These are phyloP conservation scores for Pithys albifrons DNA, from an alignment of 2,113 vertebrate species.

Conservation along the genomic window DNA sequence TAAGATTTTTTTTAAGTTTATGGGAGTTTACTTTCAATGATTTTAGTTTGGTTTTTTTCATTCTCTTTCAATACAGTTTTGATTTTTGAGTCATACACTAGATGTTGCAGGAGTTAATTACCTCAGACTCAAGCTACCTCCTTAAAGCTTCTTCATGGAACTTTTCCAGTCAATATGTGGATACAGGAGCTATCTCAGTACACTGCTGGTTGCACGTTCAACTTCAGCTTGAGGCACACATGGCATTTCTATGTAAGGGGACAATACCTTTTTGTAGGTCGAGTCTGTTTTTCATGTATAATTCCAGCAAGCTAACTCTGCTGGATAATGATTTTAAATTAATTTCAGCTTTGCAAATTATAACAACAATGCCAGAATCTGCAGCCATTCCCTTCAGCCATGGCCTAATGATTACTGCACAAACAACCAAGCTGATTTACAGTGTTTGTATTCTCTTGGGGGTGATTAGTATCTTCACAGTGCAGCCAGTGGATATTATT, in stretches of 20 bases:
- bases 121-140: background rate
- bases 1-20: background rate
- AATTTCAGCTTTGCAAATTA: background rate
- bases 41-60: background rate
- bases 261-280: background rate
- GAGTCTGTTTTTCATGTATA: background rate
- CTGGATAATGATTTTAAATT: background rate
- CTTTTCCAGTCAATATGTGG: background rate
- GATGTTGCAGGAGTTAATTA: background rate
- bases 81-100: background rate
- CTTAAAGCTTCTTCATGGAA: background rate
- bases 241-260: background rate
- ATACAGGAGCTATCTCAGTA: background rate
- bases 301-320: background rate
- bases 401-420: background rate
- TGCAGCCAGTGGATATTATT: background rate
- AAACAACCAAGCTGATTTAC: slow-evolving; percentile 13
- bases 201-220: background rate
- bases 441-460: background rate
- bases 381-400: background rate
- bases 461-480: background rate
- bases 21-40: background rate
- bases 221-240: background rate
- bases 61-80: background rate
- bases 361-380: background rate